These are phyloP conservation scores for Miichthys miiuy DNA, from an alignment of 2,797 vertebrate species.

Conservation along the genomic window DNA sequence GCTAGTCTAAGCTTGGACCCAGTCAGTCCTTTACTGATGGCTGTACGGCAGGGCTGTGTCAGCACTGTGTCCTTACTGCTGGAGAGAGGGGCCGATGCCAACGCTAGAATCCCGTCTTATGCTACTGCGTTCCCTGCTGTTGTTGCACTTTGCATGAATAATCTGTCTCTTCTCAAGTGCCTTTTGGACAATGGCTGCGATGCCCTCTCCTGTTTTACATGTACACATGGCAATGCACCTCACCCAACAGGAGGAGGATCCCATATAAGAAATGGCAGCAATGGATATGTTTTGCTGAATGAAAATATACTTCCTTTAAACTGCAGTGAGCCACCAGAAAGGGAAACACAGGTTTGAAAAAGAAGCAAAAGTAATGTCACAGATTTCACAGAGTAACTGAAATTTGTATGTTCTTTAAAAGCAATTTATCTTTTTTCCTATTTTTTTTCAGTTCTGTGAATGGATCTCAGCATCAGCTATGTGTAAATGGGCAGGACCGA, in stretches of 20 bases:
- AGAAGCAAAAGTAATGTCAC: neutral
- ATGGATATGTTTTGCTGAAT: slow-evolving; percentile 41
- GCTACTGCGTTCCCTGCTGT: slow-evolving; percentile 91
- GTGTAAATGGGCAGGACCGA: slow-evolving; percentile 88
- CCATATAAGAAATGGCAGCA: slow-evolving; percentile 34
- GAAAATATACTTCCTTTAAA: slow-evolving; percentile 52
- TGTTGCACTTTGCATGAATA: slow-evolving; percentile 90
- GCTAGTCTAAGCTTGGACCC: slow-evolving; percentile 91
- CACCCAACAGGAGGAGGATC: slow-evolving; percentile 82
- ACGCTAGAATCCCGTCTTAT: slow-evolving; percentile 86
- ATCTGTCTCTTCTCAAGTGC: slow-evolving; percentile 89
- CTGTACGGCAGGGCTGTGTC: slow-evolving; percentile 88
- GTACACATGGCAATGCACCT: slow-evolving; percentile 84
- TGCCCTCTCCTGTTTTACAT: slow-evolving; percentile 90
- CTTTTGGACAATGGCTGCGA: slow-evolving; percentile 93
- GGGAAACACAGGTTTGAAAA: slow-evolving; percentile 84
- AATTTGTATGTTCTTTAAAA: neutral
- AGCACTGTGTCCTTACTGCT: slow-evolving; percentile 89
- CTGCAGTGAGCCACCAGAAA: slow-evolving; percentile 61
- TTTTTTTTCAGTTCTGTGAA: slow-evolving; percentile 93
- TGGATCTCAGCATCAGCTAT: slow-evolving; percentile 89
- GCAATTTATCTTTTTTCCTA: neutral
- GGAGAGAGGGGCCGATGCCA: slow-evolving; percentile 90
- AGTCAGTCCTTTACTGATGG: slow-evolving; percentile 91
- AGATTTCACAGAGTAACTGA: slow-evolving; percentile 5